phyloP scores from a whole-genome alignment of 2,797 vertebrate genomes.

The Ficedula albicollis region DNA sequence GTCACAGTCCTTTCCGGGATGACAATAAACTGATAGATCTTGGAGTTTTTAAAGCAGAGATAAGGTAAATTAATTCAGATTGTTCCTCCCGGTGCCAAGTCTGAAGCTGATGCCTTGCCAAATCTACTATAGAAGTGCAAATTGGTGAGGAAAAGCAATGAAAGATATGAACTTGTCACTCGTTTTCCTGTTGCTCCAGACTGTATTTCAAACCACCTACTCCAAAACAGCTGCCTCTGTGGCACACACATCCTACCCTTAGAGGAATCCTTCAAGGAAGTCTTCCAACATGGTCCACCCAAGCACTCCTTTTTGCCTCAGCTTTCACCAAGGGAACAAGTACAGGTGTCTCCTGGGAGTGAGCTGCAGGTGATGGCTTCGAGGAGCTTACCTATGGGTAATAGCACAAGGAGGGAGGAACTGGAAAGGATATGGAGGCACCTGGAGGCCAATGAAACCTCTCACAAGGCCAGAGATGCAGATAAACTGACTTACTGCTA shows the following conservation, averaged over 20 bases:
- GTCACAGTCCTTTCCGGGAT: conserved; percentile 2
- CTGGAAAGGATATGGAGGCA: neutral
- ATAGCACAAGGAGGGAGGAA: neutral
- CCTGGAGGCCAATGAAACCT: neutral
- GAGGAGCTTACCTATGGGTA: neutral
- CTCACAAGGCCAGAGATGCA: neutral
- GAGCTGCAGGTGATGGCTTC: neutral
- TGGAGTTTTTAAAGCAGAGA: neutral
- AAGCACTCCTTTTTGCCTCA: neutral
- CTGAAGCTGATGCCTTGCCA: conserved; percentile 18
- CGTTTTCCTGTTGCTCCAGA: neutral
- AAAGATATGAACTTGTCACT: neutral
- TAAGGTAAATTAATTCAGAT: conserved; percentile 10
- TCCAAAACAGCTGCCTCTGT: neutral
- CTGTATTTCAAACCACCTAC: neutral
- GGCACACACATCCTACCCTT: neutral
- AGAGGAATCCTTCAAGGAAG: neutral
- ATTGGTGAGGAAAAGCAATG: neutral
- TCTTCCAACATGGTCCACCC: neutral
- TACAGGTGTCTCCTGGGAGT: neutral
- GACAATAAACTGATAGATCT: conserved; percentile 13
- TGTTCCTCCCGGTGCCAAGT: neutral
- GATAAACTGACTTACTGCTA: neutral
- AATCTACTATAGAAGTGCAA: neutral
- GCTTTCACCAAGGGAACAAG: neutral